These are phyloP conservation scores for Alsophila aescularia DNA, from an alignment of 2,888 invertebrate genomes.

Conservation along the genomic window DNA sequence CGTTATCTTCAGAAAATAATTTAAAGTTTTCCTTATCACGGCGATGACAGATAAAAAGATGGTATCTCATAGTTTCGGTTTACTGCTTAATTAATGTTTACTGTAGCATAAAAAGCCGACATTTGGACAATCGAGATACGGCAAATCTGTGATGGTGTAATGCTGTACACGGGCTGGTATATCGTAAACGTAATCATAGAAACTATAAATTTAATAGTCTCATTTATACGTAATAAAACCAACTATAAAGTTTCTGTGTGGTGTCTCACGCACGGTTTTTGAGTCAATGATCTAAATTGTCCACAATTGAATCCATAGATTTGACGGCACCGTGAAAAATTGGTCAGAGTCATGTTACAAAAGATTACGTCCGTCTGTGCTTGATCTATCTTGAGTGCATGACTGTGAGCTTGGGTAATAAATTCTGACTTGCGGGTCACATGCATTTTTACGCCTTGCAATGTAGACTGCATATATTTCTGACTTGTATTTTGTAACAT, in stretches of 20 bases:
- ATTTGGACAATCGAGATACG: conserved; percentile 52
- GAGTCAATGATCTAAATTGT: conserved; percentile 73
- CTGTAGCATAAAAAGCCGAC: conserved; percentile 46
- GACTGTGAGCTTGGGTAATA: conserved; percentile 37
- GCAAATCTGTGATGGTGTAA: conserved; percentile 54
- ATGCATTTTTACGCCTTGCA: conserved; percentile 27
- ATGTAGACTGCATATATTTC: conserved; percentile 13
- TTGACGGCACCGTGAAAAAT: conserved; percentile 73
- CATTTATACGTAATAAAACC: conserved; percentile 79
- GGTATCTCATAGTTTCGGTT: conserved; percentile 53
- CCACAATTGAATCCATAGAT: conserved; percentile 75
- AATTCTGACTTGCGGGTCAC: conserved; percentile 35
- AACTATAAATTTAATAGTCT: conserved; percentile 78
- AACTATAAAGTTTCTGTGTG: conserved; percentile 76
- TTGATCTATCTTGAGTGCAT: conserved; percentile 48
- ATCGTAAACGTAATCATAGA: conserved; percentile 74
- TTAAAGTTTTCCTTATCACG: conserved; percentile 48
- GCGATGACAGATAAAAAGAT: conserved; percentile 52
- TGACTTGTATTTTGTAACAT: conserved; percentile 13
- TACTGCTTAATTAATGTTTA: conserved; percentile 65
- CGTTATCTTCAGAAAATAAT: conserved; percentile 31
- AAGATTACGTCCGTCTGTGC: conserved; percentile 47
- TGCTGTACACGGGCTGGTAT: conserved; percentile 54
- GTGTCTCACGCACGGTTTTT: conserved; percentile 70
- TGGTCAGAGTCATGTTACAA: conserved; percentile 70